Evolutionary conservation across 2,888 invertebrate genomes (phyloP), one percentile per base, ranked within the genome.

Genomic region (Yponomeuta cagnagella): DNA sequence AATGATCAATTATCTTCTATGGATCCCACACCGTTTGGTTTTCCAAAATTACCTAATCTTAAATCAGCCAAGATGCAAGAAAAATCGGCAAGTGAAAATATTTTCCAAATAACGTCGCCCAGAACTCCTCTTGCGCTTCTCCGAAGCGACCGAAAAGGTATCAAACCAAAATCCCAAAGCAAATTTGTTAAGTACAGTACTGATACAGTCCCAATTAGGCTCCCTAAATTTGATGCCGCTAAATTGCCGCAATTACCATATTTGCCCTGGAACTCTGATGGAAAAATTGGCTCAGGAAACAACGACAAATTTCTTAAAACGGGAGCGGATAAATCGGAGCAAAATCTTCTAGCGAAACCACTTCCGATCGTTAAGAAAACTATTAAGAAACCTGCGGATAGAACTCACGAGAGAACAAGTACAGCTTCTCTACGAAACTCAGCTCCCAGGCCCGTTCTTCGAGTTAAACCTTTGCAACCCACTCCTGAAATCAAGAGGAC

Each of bases 1-100:
- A 84, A 80, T 52, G 83, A 82, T 65, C 79, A 78, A 10, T 37
- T 70, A 15, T 58, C 52, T 12, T 15, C 12, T 58, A 58, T 58
- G 33, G 31, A 31, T 31, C 31, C 43, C 12, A 10, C 52, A 4
- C 30, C 52, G 30, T 37, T 48, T 30, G 15, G 15, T 12, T 37
- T 68, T 9, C 33, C 9, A 37, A 33, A 12, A 43, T 4, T 10
- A 43, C 68, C 43, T 12, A 68, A 37, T 10, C 68, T 68, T 43
- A 43, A 30, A 65, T 30, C 33, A 58, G 52, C 52, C 3, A 58
- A 12, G 4, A 58, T 58, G 52, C 52, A 58, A 58, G 52, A 58
- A 58, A 58, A 58, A 58, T 58, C 52, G 6, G 52, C 52, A 58
- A 58, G 52, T 58, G 52, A 58, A 58, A 58, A 15, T 15, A 58